Evolutionary conservation across 2,797 vertebrate species (phyloP).

Genomic region (Silurus aristotelis): DNA sequence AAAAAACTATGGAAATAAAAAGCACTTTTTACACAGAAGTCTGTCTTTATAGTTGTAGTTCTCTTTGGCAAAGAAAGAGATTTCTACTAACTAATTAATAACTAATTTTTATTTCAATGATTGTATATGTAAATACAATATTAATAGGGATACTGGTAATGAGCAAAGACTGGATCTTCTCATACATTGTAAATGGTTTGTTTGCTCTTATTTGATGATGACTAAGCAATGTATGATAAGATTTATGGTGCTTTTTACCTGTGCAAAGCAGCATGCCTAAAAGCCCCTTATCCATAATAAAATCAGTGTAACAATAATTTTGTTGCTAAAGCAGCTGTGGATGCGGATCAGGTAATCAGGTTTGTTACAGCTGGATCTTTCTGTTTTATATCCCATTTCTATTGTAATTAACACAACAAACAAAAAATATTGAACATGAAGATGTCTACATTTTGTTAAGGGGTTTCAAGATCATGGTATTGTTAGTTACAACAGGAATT

Average conservation of each 20-base stretch:
- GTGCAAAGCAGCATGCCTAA: background rate
- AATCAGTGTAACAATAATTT: background rate
- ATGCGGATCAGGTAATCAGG: background rate
- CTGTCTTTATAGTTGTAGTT: background rate
- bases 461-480: background rate
- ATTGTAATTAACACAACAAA: background rate
- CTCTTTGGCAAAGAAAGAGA: background rate
- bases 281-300: background rate
- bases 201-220: no score
- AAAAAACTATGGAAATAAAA: background rate
- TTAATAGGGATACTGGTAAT: no score
- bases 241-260: background rate
- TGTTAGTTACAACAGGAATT: background rate
- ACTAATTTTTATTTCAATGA: background rate
- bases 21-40: background rate
- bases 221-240: no score
- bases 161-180: no score
- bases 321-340: background rate
- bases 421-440: background rate
- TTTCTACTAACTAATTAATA: background rate
- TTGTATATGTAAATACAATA: background rate
- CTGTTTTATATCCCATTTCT: background rate
- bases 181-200: no score
- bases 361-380: background rate
- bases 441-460: background rate